These are phyloP conservation scores for Solea senegalensis DNA, from an alignment of 2,113 vertebrate genomes.

Conservation along the genomic window DNA sequence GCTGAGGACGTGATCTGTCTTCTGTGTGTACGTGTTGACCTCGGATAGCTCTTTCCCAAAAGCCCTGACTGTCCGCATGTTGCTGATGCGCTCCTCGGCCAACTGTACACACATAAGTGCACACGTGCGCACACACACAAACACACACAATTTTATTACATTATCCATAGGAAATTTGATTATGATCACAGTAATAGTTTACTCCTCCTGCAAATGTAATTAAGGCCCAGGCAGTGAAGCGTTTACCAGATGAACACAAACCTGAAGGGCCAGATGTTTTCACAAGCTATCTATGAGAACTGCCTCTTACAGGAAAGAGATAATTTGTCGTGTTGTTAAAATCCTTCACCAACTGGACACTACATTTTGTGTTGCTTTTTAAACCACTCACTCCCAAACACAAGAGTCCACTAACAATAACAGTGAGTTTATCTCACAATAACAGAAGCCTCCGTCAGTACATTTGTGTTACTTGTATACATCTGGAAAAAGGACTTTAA, in stretches of 20 bases:
- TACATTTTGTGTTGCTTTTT: too few species aligned
- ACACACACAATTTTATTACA: conserved; percentile 6
- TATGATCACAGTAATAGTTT: conserved; percentile 15
- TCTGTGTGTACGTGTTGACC: conserved; percentile 83
- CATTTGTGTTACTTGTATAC: too few species aligned
- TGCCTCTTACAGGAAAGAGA: neutral
- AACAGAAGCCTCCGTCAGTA: too few species aligned
- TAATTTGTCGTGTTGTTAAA: neutral
- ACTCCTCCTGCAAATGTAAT: conserved; percentile 24
- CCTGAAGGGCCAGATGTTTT: neutral
- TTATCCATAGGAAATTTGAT: conserved; percentile 1
- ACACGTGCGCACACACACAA: neutral
- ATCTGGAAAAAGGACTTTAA: too few species aligned
- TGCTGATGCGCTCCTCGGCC: conserved; percentile 96
- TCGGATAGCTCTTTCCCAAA: conserved; percentile 94
- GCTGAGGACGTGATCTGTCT: conserved; percentile 84
- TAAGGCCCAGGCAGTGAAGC: conserved; percentile 1
- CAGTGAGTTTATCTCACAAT: too few species aligned
- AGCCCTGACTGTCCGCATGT: conserved; percentile 93
- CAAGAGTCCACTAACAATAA: too few species aligned
- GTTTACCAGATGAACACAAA: conserved; percentile 2
- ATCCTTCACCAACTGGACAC: neutral
- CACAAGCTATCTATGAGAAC: neutral
- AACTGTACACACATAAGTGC: conserved; percentile 77
- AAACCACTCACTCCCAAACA: too few species aligned